These are phyloP conservation scores for Poecilia gillii DNA, from an alignment of 2,797 vertebrate species.

Conservation along the genomic window DNA sequence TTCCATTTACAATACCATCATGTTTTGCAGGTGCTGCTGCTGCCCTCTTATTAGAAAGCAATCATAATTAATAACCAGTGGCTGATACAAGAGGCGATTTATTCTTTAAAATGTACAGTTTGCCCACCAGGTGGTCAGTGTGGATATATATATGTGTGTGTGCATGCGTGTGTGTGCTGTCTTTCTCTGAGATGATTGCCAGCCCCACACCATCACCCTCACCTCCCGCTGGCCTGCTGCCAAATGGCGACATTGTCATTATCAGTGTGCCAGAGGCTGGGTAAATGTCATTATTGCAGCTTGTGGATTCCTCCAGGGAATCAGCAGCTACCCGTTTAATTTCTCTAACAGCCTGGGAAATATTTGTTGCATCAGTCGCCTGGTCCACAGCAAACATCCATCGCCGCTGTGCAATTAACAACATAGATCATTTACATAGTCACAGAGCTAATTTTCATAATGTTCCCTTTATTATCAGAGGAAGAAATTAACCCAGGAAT, in stretches of 20 bases:
- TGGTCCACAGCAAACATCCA: conserved; percentile 80
- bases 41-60: conserved; percentile 78
- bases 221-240: conserved; percentile 77
- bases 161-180: conserved; percentile 36
- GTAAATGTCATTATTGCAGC: conserved; percentile 83
- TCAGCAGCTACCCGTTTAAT: conserved; percentile 80
- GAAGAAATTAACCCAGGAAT: conserved; percentile 99
- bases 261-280: conserved; percentile 78
- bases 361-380: conserved; percentile 82
- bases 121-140: conserved; percentile 54
- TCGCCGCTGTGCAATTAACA: conserved; percentile 91
- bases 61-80: conserved; percentile 81
- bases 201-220: conserved; percentile 68
- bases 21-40: conserved; percentile 63
- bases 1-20: conserved; percentile 62
- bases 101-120: conserved; percentile 64
- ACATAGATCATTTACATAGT: conserved; percentile 98
- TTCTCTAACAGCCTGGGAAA: conserved; percentile 83
- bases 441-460: conserved; percentile 99
- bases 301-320: conserved; percentile 77
- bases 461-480: conserved; percentile 99
- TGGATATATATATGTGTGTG: conserved; percentile 18
- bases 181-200: conserved; percentile 73
- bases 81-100: conserved; percentile 74
- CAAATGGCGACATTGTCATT: conserved; percentile 78